Conservation (phyloP, 2,888 invertebrate genomes). For the Athrips mouffetella region DNA sequence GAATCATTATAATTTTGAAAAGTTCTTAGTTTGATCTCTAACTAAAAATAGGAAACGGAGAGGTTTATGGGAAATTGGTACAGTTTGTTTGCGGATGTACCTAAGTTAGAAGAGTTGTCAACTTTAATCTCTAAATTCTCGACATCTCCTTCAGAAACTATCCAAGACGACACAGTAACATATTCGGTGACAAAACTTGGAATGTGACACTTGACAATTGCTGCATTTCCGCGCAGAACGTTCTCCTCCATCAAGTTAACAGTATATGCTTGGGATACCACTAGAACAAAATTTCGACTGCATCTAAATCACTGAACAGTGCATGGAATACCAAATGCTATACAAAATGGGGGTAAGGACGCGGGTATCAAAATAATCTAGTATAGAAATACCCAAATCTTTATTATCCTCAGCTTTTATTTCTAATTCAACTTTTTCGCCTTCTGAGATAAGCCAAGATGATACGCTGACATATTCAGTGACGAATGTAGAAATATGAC, state of each 20-base stretch:
- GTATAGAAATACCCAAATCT: constrained; percentile 51
- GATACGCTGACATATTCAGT: constrained; percentile 93
- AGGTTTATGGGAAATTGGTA: constrained; percentile 23
- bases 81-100: constrained; percentile 35
- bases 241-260: constrained; percentile 96
- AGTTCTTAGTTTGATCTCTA: not conserved
- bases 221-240: constrained; percentile 92
- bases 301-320: no score
- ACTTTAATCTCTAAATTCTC: constrained; percentile 59
- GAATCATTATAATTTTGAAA: constrained; percentile 15
- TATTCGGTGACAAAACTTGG: constrained; percentile 96
- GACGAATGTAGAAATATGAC: constrained; percentile 95
- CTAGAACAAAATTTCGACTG: constrained; percentile 77
- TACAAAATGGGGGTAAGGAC: constrained; percentile 2
- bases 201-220: constrained; percentile 94
- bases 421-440: constrained; percentile 66
- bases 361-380: constrained; percentile 17
- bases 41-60: constrained; percentile 12
- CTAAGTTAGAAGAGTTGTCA: constrained; percentile 56
- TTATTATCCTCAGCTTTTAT: constrained; percentile 59
- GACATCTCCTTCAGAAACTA: constrained; percentile 86
- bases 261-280: constrained; percentile 92
- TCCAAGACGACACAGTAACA: constrained; percentile 91
- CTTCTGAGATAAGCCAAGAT: constrained; percentile 91
- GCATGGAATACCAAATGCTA: no score